Evolutionary conservation across 1,140 invertebrate genomes (phyloP), one percentile per base, ranked within the genome.

Genomic region (Brachystomella parvula): DNA sequence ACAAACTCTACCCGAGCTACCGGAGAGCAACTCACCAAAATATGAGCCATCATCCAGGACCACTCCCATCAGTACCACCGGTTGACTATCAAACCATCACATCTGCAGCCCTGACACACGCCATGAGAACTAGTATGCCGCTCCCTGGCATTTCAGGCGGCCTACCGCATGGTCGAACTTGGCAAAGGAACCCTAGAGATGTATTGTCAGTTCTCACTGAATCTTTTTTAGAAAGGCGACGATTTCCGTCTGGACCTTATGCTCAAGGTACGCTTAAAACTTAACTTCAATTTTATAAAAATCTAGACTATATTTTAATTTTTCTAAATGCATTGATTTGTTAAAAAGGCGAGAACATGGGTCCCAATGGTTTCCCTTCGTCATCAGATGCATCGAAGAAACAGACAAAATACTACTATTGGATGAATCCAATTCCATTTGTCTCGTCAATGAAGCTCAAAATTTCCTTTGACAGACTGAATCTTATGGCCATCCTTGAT

Each of bases 401-500:
- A 32, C 65, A 63, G 31, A 62, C 67, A 31, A 47, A 63, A 57
- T 63, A 64, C 57, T 73, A 64, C 44, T 73, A 73, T 53, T 26
- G n/a, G 44, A 73, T 71, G 72, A 71, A 73, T 29, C 2, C 70
- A 30, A 57, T 73, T 49, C 69, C 68, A 12, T 53, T 66, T 0
- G 21, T 60, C 3, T 39, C 69, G 19, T 64, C 64, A 30, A n/a
- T 69, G 1, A 26, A 32, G 47, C 39, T 68, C 1, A 70, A 71
- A 62, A 57, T 73, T 1, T 85, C 87, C 31, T 92, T 98, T 82
- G 94, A 98, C 79, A 83, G 96, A 56, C 80, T 98, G 49, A 88
- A 92, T 67, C 79, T 99, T 15, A 81, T 97, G 75, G 93, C 95
- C 0, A 79, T 98, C 0, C 84, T 99, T 64, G 96, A 99, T 79